These are phyloP conservation scores for Nylanderia fulva DNA, from an alignment of 1,140 invertebrate species.

Conservation along the genomic window DNA sequence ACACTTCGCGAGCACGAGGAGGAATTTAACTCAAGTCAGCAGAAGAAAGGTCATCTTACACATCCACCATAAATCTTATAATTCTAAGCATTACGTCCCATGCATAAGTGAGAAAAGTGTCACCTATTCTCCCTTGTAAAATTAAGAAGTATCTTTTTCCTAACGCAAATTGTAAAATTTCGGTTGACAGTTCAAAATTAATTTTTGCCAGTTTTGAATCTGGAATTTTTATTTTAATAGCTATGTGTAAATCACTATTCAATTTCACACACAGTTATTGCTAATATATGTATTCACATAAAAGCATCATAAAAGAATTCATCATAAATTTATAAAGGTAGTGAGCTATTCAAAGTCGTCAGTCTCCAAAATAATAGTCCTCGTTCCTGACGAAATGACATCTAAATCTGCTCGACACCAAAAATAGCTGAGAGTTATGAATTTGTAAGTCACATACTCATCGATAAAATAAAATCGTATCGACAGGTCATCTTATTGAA, in stretches of 20 bases:
- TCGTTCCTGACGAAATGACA: neutral
- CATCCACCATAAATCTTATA: neutral
- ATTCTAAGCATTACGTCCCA: constrained; percentile 11
- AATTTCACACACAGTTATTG: neutral
- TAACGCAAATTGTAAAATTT: neutral
- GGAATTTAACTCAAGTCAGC: neutral
- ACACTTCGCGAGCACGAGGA: neutral
- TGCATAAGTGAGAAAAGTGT: neutral
- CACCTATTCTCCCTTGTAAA: neutral
- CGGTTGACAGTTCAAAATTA: neutral
- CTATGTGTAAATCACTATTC: neutral
- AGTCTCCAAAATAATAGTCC: neutral
- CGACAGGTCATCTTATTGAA: neutral
- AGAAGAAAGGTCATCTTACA: neutral
- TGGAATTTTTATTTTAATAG: neutral
- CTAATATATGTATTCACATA: too few species aligned
- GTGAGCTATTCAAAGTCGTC: neutral
- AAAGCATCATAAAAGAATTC: neutral
- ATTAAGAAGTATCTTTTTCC: neutral
- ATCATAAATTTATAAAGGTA: neutral
- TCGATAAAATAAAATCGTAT: constrained; percentile 45
- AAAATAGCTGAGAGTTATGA: neutral
- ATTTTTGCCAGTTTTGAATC: constrained; percentile 1
- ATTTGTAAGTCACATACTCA: neutral
- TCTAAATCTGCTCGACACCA: neutral